Conservation (phyloP, 2,888 invertebrate species). For the Clunio marinus region DNA sequence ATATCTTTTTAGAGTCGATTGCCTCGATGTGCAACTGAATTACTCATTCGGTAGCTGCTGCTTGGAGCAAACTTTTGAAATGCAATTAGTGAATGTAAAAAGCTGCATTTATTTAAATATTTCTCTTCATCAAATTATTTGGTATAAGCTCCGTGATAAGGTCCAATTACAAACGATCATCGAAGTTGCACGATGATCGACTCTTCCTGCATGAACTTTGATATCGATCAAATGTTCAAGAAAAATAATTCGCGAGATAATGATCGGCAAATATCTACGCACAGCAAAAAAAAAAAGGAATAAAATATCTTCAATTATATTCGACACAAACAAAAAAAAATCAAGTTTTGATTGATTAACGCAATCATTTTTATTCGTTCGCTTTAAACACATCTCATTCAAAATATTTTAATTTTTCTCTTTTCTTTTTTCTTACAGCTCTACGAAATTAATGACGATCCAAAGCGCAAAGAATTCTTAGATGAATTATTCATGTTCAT, state of each 20-base stretch:
- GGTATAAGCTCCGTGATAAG: slow-evolving; percentile 32
- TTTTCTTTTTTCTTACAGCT: slow-evolving; percentile 33
- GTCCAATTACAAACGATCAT: slow-evolving; percentile 22
- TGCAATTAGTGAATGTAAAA: neutral
- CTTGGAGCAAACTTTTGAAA: neutral
- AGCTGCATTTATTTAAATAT: neutral
- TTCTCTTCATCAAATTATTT: no score
- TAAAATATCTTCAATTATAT: no score
- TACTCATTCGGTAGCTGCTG: slow-evolving; percentile 24
- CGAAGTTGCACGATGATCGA: slow-evolving; percentile 16
- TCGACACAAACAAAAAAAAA: neutral
- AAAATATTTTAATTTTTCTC: neutral
- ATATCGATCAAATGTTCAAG: slow-evolving; percentile 5
- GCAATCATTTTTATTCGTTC: slow-evolving; percentile 12
- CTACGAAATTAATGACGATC: slow-evolving; percentile 39
- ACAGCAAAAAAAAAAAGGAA: neutral
- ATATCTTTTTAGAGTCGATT: slow-evolving; percentile 20
- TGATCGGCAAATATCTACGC: neutral
- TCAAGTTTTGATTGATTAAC: slow-evolving; percentile 29
- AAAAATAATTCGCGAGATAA: slow-evolving; percentile 8
- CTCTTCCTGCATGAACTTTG: neutral
- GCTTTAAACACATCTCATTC: neutral
- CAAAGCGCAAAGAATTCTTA: slow-evolving; percentile 38
- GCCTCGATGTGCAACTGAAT: slow-evolving; percentile 32
- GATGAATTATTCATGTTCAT: slow-evolving; percentile 39